Percentiles rank a stretch among this genome's conserved stretches.
Evolutionary conservation across 2,888 invertebrate species (phyloP).

Genomic region (Fragum sueziense): DNA sequence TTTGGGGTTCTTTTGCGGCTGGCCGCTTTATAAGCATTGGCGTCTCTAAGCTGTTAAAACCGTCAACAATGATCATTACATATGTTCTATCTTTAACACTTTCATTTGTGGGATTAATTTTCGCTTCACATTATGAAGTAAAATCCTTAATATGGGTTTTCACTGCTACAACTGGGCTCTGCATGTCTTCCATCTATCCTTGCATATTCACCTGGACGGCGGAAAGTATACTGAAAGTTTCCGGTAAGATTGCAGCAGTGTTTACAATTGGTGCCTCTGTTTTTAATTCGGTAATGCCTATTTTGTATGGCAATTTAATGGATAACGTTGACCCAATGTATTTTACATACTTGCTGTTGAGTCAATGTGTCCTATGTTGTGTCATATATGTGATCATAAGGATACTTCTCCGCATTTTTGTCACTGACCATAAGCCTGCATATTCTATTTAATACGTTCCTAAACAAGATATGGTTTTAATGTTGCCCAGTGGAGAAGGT

Average conservation of each 20-base stretch:
- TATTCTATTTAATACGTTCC: too few relatives aligned
- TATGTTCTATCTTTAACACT: constrained; percentile 63
- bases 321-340: constrained; percentile 57
- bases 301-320: constrained; percentile 63
- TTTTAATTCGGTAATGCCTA: constrained; percentile 58
- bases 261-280: constrained; percentile 56
- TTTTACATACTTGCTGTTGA: constrained; percentile 58
- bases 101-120: constrained; percentile 59
- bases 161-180: constrained; percentile 56
- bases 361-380: constrained; percentile 33
- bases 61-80: constrained; percentile 78
- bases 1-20: constrained; percentile 52
- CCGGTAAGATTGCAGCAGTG: constrained; percentile 58
- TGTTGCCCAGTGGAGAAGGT: too few relatives aligned
- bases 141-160: constrained; percentile 58
- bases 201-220: constrained; percentile 66
- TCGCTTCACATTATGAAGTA: constrained; percentile 40
- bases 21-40: constrained; percentile 56
- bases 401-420: not conserved
- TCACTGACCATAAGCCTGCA: too few relatives aligned
- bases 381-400: constrained; percentile 5
- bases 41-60: constrained; percentile 75
- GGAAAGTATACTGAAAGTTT: constrained; percentile 61
- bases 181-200: constrained; percentile 65
- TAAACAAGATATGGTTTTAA: too few relatives aligned